Base-by-base conservation (phyloP, 2,888 invertebrate genomes). In the Cylindroiulus punctatus region DNA sequence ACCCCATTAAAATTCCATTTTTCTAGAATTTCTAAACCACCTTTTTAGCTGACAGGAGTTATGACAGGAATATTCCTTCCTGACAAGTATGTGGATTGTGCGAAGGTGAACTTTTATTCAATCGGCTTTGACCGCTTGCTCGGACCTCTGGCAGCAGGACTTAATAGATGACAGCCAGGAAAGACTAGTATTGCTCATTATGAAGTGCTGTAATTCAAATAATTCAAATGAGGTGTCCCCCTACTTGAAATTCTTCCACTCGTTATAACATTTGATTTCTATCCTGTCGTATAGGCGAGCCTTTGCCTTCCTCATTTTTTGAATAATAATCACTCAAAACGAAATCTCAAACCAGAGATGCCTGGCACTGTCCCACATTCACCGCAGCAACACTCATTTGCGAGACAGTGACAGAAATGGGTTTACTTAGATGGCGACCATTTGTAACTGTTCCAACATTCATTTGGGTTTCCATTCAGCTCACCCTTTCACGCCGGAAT, bases 1-100 rank as follows among this genome's bases (percentile, higher is more conserved):
- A 65, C 65, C 65, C 65, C 65, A 65, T 65, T 65, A 65, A 65
- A 65, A 22, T 65, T n/a, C 65, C 65, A 65, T 65, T 65, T 44
- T 65, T 65, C 22, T n/a, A 65, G 5, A 22, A 3, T 26, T 65
- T 65, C 44, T 44, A 17, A 44, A 44, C 44, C 36, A 36, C 36
- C 36, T 36, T 36, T 36, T 36, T 36, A 36, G 36, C 10, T 44
- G 3, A 44, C 14, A 44, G 17, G 65, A 65, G n/a, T 65, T 65
- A 22, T 65, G 65, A 65, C 65, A 65, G 65, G 19, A 52, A 52
- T 10, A 22, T 2, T n/a, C 8, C 26, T 65, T 65, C 22, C 65
- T 65, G 22, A 65, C n/a, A 8, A 19, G n/a, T 22, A 65, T 22
- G 52, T 44, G 52, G 52, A 57, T 57, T 57, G n/a, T n/a, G 36